Evolutionary conservation across 1,140 invertebrate genomes (phyloP).

Genomic region (Lineus longissimus): DNA sequence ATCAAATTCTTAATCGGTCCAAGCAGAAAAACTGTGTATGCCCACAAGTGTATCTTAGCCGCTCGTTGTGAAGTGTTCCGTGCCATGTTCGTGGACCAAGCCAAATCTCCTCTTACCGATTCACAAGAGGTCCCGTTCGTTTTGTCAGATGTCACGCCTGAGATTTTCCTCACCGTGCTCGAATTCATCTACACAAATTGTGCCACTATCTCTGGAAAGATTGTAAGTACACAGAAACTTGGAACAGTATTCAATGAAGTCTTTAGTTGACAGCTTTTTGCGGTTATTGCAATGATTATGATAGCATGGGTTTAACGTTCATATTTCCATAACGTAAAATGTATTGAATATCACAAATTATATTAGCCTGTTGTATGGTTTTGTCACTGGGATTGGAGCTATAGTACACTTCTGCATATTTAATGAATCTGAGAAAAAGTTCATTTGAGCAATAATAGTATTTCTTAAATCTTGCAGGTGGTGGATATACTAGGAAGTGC

Average conservation of each 20-base stretch:
- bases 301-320: no score
- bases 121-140: constrained; percentile 40
- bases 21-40: constrained; percentile 42
- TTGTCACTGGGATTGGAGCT: no score
- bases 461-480: no score
- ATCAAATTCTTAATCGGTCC: constrained; percentile 48
- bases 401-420: no score
- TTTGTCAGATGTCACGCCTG: constrained; percentile 43
- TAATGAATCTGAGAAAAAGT: no score
- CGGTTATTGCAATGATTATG: no score
- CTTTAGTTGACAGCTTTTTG: no score
- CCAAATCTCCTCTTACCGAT: constrained; percentile 13
- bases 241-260: no score
- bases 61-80: constrained; percentile 50
- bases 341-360: no score
- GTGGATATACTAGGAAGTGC: constrained; percentile 47
- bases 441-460: no score
- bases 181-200: constrained; percentile 52
- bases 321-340: no score
- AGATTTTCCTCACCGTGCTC: constrained; percentile 46
- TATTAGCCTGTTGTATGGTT: no score
- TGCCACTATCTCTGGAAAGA: constrained; percentile 45
- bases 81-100: constrained; percentile 47
- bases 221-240: constrained; percentile 27
- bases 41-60: constrained; percentile 48